Evolutionary conservation across 2,888 invertebrate species (phyloP), one percentile per base, ranked within the genome.

Genomic region (Aproaerema taeniolella): DNA sequence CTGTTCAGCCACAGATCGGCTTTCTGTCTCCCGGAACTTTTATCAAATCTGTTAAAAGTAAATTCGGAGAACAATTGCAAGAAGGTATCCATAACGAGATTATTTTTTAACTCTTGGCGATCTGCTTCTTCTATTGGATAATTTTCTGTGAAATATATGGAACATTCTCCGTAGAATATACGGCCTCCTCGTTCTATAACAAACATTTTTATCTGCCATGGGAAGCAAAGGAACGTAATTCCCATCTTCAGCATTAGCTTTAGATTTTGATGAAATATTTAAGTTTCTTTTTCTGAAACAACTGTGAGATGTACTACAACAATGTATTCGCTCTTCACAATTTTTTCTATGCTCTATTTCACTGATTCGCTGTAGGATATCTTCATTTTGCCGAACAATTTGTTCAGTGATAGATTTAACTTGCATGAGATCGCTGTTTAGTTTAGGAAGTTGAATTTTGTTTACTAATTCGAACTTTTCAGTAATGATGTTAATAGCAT

Each of bases 401-500:
- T 55, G 59, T 29, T 78, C 72, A 2, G 73, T 58, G 1, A 63
- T 47, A 10, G 46, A 42, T 61, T 73, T 80, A 6, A 82, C 51
- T 10, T 72, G 61, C 2, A 60, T 42, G 31, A 82, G 45, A 35
- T 80, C 80, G 29, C 55, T 65, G 41, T 64, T 72, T 31, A 82
- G 35, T 52, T 74, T 78, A 0, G 81, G 79, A 14, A 82, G 45
- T 49, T 82, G 81, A 35, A 78, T 67, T 60, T 78, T 80, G 46
- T 74, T 79, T 0, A 81, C 64, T 1, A 75, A 46, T 42, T 81
- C 79, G 43, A 82, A 64, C 53, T 80, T 81, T 41, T 77, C 76
- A 11, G 63, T 58, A 8, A 80, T 52, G 2, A 49, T 47, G 14
- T 49, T 61, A 11, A 82, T 55, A 1, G 64, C 57, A 2, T 53